Evolutionary conservation across 2,888 invertebrate genomes (phyloP).

Genomic region (Oscheius sp.): DNA sequence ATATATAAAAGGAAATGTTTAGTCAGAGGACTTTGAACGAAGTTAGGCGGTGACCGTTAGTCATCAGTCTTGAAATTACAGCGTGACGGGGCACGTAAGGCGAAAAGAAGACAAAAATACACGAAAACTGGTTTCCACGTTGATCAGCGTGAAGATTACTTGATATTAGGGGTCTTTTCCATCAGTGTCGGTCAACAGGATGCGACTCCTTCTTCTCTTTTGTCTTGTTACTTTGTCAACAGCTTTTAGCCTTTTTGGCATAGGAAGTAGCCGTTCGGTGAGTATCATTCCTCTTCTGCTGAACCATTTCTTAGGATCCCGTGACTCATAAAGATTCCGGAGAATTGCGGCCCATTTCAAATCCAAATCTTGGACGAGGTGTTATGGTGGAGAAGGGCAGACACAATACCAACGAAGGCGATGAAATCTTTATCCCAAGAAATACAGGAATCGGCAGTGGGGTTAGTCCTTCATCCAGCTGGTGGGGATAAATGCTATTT

Average conservation of each 20-base stretch:
- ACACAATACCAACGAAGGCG: conserved; percentile 17
- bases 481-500: conserved; percentile 12
- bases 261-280: not conserved
- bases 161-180: conserved; percentile 23
- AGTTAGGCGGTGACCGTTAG: conserved; percentile 10
- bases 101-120: conserved; percentile 35
- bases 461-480: not conserved
- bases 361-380: conserved; percentile 14
- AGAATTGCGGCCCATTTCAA: conserved; percentile 1
- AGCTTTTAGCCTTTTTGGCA: conserved; percentile 22
- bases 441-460: conserved; percentile 21
- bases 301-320: conserved; percentile 8
- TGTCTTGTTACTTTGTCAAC: conserved; percentile 2
- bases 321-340: conserved; percentile 23
- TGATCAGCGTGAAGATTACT: conserved; percentile 14
- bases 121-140: conserved; percentile 18
- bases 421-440: conserved; percentile 23
- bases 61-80: conserved; percentile 24
- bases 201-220: conserved; percentile 13
- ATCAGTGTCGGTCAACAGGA: not conserved
- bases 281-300: not conserved
- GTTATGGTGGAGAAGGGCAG: not conserved
- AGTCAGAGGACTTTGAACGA: not conserved
- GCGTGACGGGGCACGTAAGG: conserved; percentile 16
- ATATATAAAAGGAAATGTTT: not conserved